These are phyloP conservation scores for Neosalanx taihuensis DNA, from an alignment of 2,797 vertebrate genomes.

Conservation along the genomic window DNA sequence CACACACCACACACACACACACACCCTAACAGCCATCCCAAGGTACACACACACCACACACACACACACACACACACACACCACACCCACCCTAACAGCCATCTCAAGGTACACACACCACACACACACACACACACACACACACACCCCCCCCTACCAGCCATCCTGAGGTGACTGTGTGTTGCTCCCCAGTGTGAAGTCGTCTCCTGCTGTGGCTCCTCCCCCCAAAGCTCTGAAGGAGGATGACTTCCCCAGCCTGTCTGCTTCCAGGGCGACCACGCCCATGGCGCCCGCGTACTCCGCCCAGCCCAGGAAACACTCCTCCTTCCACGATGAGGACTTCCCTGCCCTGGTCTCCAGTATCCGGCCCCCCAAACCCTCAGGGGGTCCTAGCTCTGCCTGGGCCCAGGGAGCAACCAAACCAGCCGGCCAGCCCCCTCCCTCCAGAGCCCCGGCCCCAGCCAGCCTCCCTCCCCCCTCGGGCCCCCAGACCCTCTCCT, in stretches of 20 bases:
- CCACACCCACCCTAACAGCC: conserved; percentile 55
- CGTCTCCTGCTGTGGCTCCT: conserved; percentile 25
- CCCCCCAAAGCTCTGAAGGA: conserved; percentile 76
- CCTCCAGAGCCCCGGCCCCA: conserved; percentile 29
- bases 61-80: conserved; percentile 12
- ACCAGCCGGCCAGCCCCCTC: conserved; percentile 56
- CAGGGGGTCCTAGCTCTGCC: conserved; percentile 76
- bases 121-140: conserved; percentile 13
- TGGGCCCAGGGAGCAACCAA: conserved; percentile 79
- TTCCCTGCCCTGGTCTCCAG: conserved; percentile 94
- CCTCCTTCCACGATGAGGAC: conserved; percentile 93
- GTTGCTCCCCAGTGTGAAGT: conserved; percentile 43
- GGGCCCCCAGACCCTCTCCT: conserved; percentile 58
- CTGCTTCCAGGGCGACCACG: conserved; percentile 45
- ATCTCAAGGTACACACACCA: conserved; percentile 46
- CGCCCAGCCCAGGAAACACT: conserved; percentile 67
- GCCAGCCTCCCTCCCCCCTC: conserved; percentile 38
- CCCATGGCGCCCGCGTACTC: conserved; percentile 77
- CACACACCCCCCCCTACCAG: conserved; percentile 26
- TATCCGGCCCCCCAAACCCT: conserved; percentile 67
- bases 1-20: conserved; percentile 1
- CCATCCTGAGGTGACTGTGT: not conserved
- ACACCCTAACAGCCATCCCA: conserved; percentile 53
- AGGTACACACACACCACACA: conserved; percentile 41
- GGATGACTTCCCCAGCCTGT: conserved; percentile 94